Evolutionary conservation across 2,113 vertebrate species (phyloP).

Genomic region (Circaetus cinerascens): DNA sequence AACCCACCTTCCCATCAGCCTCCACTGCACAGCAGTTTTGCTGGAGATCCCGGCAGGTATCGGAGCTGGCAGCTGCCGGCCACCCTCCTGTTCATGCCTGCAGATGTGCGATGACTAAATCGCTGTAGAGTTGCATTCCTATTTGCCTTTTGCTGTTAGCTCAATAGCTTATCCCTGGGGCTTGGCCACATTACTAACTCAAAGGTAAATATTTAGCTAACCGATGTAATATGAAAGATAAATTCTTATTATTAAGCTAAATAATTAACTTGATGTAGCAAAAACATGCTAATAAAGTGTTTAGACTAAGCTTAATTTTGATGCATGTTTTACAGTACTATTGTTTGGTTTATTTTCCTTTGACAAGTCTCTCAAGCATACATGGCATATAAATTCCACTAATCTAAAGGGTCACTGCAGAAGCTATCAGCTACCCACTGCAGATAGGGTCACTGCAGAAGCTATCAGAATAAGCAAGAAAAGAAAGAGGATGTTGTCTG

Average conservation of each 20-base stretch:
- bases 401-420: not conserved
- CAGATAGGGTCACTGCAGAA: not conserved
- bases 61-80: not conserved
- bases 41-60: not conserved
- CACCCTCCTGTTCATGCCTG: not conserved
- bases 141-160: not conserved
- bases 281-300: not conserved
- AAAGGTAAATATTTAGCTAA: not conserved
- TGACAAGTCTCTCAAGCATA: not conserved
- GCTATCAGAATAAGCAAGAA: not conserved
- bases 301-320: not conserved
- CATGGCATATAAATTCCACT: rapidly evolving
- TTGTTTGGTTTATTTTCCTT: not conserved
- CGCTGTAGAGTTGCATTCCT: not conserved
- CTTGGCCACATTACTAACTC: not conserved
- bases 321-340: not conserved
- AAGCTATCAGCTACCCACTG: not conserved
- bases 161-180: not conserved
- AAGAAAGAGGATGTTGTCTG: not conserved
- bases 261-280: not conserved
- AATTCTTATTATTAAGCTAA: not conserved
- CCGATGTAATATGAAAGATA: rapidly evolving
- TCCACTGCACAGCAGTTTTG: not conserved
- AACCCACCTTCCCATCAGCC: not conserved
- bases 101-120: rapidly evolving